Evolutionary conservation across 2,113 vertebrate species (phyloP).

Genomic region (Pica pica): DNA sequence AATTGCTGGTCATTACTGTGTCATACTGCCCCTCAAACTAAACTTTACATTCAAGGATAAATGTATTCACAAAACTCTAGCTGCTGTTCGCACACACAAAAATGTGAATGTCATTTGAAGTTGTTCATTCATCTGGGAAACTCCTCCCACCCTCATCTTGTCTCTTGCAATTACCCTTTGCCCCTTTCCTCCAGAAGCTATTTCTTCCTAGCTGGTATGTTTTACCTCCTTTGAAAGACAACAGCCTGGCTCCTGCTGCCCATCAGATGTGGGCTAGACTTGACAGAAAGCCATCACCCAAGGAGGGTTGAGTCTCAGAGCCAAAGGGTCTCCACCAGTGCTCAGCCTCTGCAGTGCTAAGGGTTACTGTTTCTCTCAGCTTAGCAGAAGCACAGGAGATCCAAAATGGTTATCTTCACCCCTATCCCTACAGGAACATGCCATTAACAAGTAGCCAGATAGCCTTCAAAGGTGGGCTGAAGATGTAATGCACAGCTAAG

Average conservation of each 20-base stretch:
- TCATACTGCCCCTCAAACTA: neutral
- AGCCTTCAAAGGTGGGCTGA: neutral
- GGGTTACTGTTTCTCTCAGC: neutral
- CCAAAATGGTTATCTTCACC: neutral
- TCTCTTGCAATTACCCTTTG: conserved; percentile 5
- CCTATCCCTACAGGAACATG: neutral
- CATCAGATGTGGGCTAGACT: neutral
- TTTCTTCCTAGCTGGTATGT: neutral
- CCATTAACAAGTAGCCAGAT: neutral
- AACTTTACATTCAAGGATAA: neutral
- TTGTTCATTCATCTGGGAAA: neutral
- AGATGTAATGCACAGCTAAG: neutral
- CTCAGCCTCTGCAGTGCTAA: neutral
- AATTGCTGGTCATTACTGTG: neutral
- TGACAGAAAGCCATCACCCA: neutral
- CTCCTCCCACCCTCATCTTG: neutral
- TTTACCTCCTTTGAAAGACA: neutral
- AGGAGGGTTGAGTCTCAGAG: fast-evolving
- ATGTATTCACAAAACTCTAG: neutral
- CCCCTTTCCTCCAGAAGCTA: neutral
- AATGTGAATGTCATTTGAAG: neutral
- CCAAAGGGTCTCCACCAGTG: neutral
- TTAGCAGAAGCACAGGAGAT: neutral
- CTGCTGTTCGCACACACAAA: neutral
- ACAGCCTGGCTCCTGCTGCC: neutral